Conservation (phyloP, 2,888 invertebrate genomes). For the Gnatocerus cornutus region DNA sequence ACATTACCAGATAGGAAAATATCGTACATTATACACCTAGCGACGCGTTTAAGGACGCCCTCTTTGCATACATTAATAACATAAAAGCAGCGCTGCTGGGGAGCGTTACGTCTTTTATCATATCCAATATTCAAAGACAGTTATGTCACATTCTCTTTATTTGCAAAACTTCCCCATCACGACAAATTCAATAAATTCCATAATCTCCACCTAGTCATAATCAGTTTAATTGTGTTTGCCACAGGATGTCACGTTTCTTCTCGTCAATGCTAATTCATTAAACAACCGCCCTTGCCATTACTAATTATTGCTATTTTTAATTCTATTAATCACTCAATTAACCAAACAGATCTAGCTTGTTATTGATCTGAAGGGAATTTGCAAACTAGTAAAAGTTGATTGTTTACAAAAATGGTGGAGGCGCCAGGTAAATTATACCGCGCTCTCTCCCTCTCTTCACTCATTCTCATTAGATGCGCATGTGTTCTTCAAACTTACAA, state of each 20-base stretch:
- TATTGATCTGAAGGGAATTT: slow-evolving; percentile 19
- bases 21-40: slow-evolving; percentile 27
- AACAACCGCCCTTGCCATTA: slow-evolving; percentile 19
- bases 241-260: slow-evolving; percentile 21
- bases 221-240: slow-evolving; percentile 35
- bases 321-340: slow-evolving; percentile 21
- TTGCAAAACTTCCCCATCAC: slow-evolving; percentile 29
- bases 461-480: slow-evolving; percentile 19
- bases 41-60: slow-evolving; percentile 20
- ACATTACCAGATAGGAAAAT: slow-evolving; percentile 19
- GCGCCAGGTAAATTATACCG: slow-evolving; percentile 36
- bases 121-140: slow-evolving; percentile 26
- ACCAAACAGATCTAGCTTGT: slow-evolving; percentile 1
- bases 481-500: slow-evolving; percentile 10
- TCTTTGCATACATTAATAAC: slow-evolving; percentile 40
- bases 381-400: slow-evolving; percentile 22
- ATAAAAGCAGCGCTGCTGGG: slow-evolving; percentile 24
- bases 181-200: slow-evolving; percentile 29
- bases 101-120: slow-evolving; percentile 31
- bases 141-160: slow-evolving; percentile 31
- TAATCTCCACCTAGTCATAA: slow-evolving; percentile 23
- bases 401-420: slow-evolving; percentile 42
- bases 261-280: slow-evolving; percentile 23
- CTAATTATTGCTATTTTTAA: slow-evolving; percentile 6
- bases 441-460: slow-evolving; percentile 1